phyloP scores from a whole-genome alignment of 2,797 vertebrate species.

The Todus mexicanus region DNA sequence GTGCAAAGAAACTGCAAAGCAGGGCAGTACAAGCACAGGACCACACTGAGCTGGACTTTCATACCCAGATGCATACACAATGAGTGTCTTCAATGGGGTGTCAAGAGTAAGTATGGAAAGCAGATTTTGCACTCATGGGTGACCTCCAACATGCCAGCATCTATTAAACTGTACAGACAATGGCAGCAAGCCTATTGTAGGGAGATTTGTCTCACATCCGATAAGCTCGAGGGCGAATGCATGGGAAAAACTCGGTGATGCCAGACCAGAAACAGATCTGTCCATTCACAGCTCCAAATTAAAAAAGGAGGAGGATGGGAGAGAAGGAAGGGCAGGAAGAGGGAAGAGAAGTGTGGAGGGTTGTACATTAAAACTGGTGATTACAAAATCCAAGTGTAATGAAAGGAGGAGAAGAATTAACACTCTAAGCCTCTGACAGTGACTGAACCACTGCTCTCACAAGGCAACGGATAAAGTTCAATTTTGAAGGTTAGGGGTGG shows the following conservation, averaged over 20 bases:
- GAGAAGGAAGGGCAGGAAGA: conserved; percentile 56
- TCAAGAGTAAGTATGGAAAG: conserved; percentile 81
- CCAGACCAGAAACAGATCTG: conserved; percentile 88
- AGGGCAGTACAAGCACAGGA: conserved; percentile 81
- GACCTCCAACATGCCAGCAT: conserved; percentile 89
- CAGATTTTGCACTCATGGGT: conserved; percentile 83
- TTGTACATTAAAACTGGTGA: conserved; percentile 73
- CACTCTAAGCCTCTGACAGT: conserved; percentile 66
- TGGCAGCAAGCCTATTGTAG: conserved; percentile 87
- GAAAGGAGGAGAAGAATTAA: conserved; percentile 50
- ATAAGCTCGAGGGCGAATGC: conserved; percentile 86
- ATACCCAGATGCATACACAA: conserved; percentile 82
- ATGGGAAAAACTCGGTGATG: conserved; percentile 91
- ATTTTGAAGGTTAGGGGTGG: conserved; percentile 39
- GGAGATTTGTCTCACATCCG: conserved; percentile 85
- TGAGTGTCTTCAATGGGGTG: conserved; percentile 81
- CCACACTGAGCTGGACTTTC: conserved; percentile 80
- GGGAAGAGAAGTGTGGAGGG: conserved; percentile 69
- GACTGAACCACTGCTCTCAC: conserved; percentile 69
- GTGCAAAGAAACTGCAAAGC: conserved; percentile 82
- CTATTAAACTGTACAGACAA: conserved; percentile 90
- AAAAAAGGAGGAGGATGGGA: conserved; percentile 6
- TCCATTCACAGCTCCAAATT: conserved; percentile 77
- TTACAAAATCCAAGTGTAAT: conserved; percentile 62
- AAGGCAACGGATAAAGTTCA: conserved; percentile 80